Percentiles rank a stretch among this genome's conserved stretches.
These are phyloP conservation scores for Pangasius macronema DNA, from an alignment of 2,797 vertebrate species.

Conservation along the genomic window DNA sequence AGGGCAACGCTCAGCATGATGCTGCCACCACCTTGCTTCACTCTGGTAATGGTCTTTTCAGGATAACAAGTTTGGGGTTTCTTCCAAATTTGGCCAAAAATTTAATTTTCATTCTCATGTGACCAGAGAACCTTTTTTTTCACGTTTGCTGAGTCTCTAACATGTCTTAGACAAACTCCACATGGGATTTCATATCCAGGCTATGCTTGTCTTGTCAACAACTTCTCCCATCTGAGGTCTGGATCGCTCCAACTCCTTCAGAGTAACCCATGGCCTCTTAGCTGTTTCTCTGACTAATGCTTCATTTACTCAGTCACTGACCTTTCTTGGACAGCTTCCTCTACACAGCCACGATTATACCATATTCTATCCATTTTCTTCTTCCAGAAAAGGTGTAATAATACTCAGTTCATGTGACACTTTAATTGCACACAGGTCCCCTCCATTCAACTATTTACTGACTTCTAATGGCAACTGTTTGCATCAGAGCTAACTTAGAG, in stretches of 20 bases:
- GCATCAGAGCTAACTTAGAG: too few relatives aligned
- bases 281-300: not conserved
- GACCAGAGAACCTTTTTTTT: not conserved
- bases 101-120: not conserved
- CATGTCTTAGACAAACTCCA: not conserved
- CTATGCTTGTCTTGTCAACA: not conserved
- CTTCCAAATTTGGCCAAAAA: not conserved
- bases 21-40: not conserved
- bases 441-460: too few relatives aligned
- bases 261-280: not conserved
- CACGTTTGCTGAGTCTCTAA: not conserved
- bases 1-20: not conserved
- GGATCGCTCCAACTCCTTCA: too few relatives aligned
- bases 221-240: not conserved
- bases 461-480: not conserved
- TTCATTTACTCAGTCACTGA: not conserved
- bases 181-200: not conserved
- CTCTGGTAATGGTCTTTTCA: not conserved
- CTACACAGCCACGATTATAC: not conserved
- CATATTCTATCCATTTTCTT: not conserved
- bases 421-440: too few relatives aligned
- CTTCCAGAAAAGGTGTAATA: not conserved
- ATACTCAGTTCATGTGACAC: not conserved
- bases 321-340: not conserved
- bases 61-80: not conserved